A percentile compares a stretch with the other conserved stretches of the same genome.
Conservation (phyloP, 1,140 invertebrate genomes). For the Parasteatoda tepidariorum region DNA sequence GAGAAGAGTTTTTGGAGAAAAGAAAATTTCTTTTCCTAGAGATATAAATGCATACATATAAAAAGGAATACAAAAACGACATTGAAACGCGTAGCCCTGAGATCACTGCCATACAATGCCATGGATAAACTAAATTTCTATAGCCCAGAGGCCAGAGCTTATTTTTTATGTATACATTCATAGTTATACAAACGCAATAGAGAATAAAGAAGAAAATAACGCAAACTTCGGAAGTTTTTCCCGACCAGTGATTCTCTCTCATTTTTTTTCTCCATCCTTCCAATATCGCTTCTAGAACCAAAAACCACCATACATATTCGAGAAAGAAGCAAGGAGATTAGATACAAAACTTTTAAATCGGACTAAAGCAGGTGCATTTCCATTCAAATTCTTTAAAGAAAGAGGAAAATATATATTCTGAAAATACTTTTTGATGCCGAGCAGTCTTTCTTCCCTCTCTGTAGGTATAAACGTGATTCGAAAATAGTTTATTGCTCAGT, state of each 20-base stretch:
- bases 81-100: slow-evolving; percentile 36
- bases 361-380: slow-evolving; percentile 22
- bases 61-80: slow-evolving; percentile 47
- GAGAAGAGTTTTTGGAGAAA: slow-evolving; percentile 20
- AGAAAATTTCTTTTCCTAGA: slow-evolving; percentile 18
- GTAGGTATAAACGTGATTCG: too few species aligned
- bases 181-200: neutral
- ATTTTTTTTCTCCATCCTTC: slow-evolving; percentile 11
- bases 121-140: slow-evolving; percentile 55
- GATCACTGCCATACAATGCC: slow-evolving; percentile 38
- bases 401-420: neutral
- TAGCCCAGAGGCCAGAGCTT: slow-evolving; percentile 32
- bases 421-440: neutral
- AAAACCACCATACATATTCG: slow-evolving; percentile 29
- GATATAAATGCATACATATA: slow-evolving; percentile 40
- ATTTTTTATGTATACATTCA: slow-evolving; percentile 51
- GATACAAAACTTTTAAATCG: slow-evolving; percentile 54
- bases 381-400: slow-evolving; percentile 24
- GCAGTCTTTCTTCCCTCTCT: too few species aligned
- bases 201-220: neutral
- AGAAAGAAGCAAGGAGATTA: slow-evolving; percentile 18
- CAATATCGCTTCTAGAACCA: slow-evolving; percentile 16
- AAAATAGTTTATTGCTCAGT: too few species aligned
- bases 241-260: slow-evolving; percentile 23
- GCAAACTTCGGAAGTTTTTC: slow-evolving; percentile 17